A percentile compares a stretch with the other conserved stretches of the same genome.
These are phyloP conservation scores for Notodonta ziczac DNA, from an alignment of 2,888 invertebrate genomes.

Conservation along the genomic window DNA sequence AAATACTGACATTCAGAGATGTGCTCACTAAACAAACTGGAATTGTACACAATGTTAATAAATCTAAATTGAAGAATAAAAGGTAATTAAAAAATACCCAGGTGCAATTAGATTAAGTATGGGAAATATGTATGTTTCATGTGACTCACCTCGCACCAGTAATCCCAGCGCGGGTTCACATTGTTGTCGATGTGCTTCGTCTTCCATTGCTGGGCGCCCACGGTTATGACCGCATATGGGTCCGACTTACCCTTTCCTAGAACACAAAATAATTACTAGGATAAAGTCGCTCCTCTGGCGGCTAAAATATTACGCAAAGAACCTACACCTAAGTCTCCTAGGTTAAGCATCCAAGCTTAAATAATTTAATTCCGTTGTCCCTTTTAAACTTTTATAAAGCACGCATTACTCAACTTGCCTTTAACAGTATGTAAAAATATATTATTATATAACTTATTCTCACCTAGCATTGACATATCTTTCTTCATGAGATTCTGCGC, in stretches of 20 bases:
- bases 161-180: slow-evolving; percentile 98
- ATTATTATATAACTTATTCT: slow-evolving; percentile 43
- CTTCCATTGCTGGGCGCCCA: slow-evolving; percentile 97
- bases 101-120: neutral
- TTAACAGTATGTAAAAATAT: too few relatives aligned
- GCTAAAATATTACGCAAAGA: too few relatives aligned
- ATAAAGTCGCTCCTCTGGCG: too few relatives aligned
- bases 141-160: slow-evolving; percentile 95
- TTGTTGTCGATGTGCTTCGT: slow-evolving; percentile 97
- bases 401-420: too few relatives aligned
- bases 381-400: too few relatives aligned
- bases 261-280: slow-evolving; percentile 41
- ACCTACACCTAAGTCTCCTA: too few relatives aligned
- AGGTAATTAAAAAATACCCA: slow-evolving; percentile 23
- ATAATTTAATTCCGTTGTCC: too few relatives aligned
- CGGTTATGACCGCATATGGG: slow-evolving; percentile 96
- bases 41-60: slow-evolving; percentile 20
- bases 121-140: neutral
- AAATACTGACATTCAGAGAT: slow-evolving; percentile 28
- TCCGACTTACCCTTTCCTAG: slow-evolving; percentile 97
- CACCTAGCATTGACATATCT: slow-evolving; percentile 95
- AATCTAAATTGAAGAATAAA: slow-evolving; percentile 24
- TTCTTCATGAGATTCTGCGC: slow-evolving; percentile 98
- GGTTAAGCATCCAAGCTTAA: too few relatives aligned
- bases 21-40: slow-evolving; percentile 41